Evolutionary conservation across 2,888 invertebrate genomes (phyloP), one percentile per base, ranked within the genome.

Genomic region (Choristoneura rosaceana): DNA sequence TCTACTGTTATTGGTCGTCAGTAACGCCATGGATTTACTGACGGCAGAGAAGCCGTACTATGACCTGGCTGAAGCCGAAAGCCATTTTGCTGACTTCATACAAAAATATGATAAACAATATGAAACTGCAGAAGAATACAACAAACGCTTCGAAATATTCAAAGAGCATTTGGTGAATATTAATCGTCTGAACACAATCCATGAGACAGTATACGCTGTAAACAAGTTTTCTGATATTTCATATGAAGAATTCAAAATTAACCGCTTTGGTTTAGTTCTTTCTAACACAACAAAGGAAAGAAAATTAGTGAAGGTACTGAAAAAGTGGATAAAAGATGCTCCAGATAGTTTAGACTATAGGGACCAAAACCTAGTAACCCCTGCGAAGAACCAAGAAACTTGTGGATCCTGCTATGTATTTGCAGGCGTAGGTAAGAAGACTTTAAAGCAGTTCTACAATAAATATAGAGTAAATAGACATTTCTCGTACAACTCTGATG

Each of bases 21-120:
- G 55, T 12, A 55, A 9, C 12, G 55, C 25, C 55, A 10, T 55
- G 55, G 25, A 25, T 55, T 2, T 25, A 4, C 55, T 2, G 25
- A 10, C 55, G 25, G 10, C 25, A 10, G 47, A 60, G 3, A 68
- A 68, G 15, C 59, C 59, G 8, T 47, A 47, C 9, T 68, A 68
- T 17, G 47, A 47, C 14, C n/a, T 60, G 8, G 47, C 43, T 8
- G 12, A 68, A 15, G 47, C 67, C 45, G 60, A 68, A 47, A 47
- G 14, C 12, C 14, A 47, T 7, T 68, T 68, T 15, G 9, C n/a
- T 3, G 4, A 38, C 12, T 68, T 60, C 45, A 2, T 68, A 7
- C 7, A 68, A 17, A n/a, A 47, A 34, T 34, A 68, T 38, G 59
- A 15, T 3, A 68, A 60, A 68, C 7, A 12, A 12, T 68, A 68